Percentiles rank a stretch among this genome's conserved stretches.
Evolutionary conservation across 2,113 vertebrate genomes (phyloP).

Genomic region (Crotophaga sulcirostris): DNA sequence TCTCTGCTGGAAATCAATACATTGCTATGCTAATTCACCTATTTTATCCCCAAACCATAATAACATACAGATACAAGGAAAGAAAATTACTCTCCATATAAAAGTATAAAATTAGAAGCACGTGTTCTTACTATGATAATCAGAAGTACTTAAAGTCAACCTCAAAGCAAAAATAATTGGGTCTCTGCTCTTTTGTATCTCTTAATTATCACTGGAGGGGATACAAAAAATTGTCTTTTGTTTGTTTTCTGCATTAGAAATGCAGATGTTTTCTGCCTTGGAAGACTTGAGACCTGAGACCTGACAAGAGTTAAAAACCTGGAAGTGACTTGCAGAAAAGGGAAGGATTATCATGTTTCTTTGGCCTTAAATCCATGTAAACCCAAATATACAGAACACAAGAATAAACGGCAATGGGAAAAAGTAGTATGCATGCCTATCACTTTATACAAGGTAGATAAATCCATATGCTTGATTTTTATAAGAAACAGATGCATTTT

Average conservation of each 20-base stretch:
- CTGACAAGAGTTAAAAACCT: not conserved
- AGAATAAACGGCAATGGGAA: not conserved
- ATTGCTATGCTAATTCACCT: not conserved
- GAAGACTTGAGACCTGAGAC: not conserved
- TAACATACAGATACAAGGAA: not conserved
- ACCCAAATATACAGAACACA: not conserved
- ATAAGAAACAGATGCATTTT: not conserved
- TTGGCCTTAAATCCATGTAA: not conserved
- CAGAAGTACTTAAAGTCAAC: conserved; percentile 48
- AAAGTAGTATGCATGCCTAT: not conserved
- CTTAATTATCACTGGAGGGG: conserved; percentile 32
- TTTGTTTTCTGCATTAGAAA: conserved; percentile 13
- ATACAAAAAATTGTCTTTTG: not conserved
- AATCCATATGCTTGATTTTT: not conserved
- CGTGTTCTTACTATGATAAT: not conserved
- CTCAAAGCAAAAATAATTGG: conserved; percentile 13
- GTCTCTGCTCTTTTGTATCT: not conserved
- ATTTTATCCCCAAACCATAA: conserved; percentile 2
- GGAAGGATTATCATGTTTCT: not conserved
- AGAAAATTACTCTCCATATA: not conserved
- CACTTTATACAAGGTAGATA: not conserved
- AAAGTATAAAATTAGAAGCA: conserved; percentile 18
- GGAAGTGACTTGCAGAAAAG: not conserved
- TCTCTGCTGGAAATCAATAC: conserved; percentile 9
- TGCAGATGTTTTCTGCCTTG: not conserved